A percentile compares a stretch with the other conserved stretches of the same genome.
Evolutionary conservation across 1,140 invertebrate genomes (phyloP).

Genomic region (Magallana ariakensis): DNA sequence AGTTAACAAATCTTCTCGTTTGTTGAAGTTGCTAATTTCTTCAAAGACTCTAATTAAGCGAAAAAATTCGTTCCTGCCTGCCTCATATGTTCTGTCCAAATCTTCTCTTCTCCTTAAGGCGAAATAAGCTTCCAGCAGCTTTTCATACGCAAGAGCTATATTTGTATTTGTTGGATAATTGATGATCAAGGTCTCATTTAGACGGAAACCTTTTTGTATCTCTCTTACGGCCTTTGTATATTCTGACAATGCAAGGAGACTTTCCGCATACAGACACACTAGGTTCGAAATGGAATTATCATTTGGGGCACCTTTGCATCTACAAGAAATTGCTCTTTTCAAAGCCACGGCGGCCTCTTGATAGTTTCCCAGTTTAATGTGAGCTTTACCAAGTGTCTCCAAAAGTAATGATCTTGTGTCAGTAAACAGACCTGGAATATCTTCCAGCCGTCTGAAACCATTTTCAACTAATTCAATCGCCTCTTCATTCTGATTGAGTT

Average conservation of each 20-base stretch:
- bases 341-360: constrained; percentile 32
- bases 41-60: not conserved
- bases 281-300: not conserved
- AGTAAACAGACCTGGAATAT: not conserved
- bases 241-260: not conserved
- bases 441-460: constrained; percentile 37
- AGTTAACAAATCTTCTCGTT: not conserved
- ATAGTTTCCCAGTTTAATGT: constrained; percentile 28
- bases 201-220: not conserved
- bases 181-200: not conserved
- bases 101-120: not conserved
- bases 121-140: not conserved
- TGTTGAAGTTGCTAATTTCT: not conserved
- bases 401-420: constrained; percentile 12
- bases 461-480: constrained; percentile 47
- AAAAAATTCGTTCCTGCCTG: not conserved
- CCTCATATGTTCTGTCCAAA: not conserved
- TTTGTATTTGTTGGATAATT: not conserved
- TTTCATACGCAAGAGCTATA: not conserved
- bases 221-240: not conserved
- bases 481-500: constrained; percentile 38
- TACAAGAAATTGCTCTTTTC: constrained; percentile 32
- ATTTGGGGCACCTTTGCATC: not conserved
- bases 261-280: not conserved
- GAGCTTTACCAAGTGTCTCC: constrained; percentile 44